Evolutionary conservation across 2,113 vertebrate genomes (phyloP), one percentile per base, ranked within the genome.

Genomic region (Rhea americana): DNA sequence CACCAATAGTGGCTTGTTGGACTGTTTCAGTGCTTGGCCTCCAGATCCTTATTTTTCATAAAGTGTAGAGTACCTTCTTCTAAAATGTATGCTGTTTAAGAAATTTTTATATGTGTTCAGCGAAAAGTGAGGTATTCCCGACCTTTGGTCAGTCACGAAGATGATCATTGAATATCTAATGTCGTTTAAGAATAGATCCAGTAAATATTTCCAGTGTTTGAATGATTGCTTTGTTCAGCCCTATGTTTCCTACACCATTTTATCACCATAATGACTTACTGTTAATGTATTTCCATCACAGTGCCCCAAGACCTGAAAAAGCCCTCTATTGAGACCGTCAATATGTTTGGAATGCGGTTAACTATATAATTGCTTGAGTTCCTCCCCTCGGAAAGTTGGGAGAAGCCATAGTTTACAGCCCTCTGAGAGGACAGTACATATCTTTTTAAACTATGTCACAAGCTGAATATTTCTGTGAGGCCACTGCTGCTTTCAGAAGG

Each of bases 131-230:
- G 61, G 45, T 37, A 37, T 21, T 50, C 59, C 59, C 39, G 15
- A 63, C 48, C 32, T 35, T 19, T 35, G 25, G 30, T 10, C 51
- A 6, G 13, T 12, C 28, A 1, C 1, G 18, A 28, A 21, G 13
- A 11, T 8, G 25, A 16, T 4, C 58, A 4, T 28, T 2, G 0
- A 11, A 5, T 6, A 12, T 1, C 65, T 41, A 17, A 21, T 5
- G 0, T 20, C 37, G 25, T 39, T 51, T 35, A 37, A 19, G 25
- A 30, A 17, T 25, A 82, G 48, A 81, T 30, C 26, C 47, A 26
- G 53, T 39, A 51, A 59, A 28, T 39, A 24, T 19, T 16, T 51
- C 37, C 21, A 20, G 43, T 3, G 47, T 16, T 17, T 43, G 70
- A 81, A 71, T 30, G 79, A 20, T 18, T 8, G 47, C 28, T 53